phyloP scores from a whole-genome alignment of 2,888 invertebrate genomes.

The Myopa tessellatipennis region DNA sequence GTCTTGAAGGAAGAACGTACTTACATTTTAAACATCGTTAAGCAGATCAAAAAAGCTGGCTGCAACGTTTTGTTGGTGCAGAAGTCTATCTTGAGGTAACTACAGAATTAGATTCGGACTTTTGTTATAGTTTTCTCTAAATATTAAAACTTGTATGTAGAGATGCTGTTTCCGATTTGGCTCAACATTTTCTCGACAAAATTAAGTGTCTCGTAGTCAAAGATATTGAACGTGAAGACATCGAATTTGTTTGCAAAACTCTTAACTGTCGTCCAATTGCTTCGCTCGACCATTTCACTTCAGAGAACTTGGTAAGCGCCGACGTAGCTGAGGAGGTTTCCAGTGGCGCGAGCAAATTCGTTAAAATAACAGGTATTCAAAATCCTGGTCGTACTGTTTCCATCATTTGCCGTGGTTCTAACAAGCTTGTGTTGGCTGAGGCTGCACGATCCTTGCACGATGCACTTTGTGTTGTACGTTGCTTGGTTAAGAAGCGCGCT shows the following conservation, averaged over 20 bases:
- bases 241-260: constrained; percentile 97
- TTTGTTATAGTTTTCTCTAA: too few relatives aligned
- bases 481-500: constrained; percentile 92
- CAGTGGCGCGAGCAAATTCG: constrained; percentile 88
- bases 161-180: constrained; percentile 96
- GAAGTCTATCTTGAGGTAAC: constrained; percentile 79
- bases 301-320: constrained; percentile 91
- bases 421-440: constrained; percentile 89
- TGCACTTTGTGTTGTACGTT: constrained; percentile 91
- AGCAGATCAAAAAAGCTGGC: constrained; percentile 98
- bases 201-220: constrained; percentile 99
- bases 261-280: constrained; percentile 95
- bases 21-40: constrained; percentile 97
- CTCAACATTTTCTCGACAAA: constrained; percentile 97
- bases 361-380: constrained; percentile 91
- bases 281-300: constrained; percentile 95
- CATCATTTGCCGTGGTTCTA: constrained; percentile 86
- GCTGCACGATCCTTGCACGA: constrained; percentile 93
- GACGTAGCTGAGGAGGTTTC: constrained; percentile 95
- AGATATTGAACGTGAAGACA: constrained; percentile 97
- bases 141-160: constrained; percentile 69
- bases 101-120: constrained; percentile 9
- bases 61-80: constrained; percentile 96
- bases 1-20: constrained; percentile 96
- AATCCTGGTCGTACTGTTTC: constrained; percentile 92